Evolutionary conservation across 1,140 invertebrate species (phyloP), one percentile per base, ranked within the genome.

Genomic region (Radopholus similis): DNA sequence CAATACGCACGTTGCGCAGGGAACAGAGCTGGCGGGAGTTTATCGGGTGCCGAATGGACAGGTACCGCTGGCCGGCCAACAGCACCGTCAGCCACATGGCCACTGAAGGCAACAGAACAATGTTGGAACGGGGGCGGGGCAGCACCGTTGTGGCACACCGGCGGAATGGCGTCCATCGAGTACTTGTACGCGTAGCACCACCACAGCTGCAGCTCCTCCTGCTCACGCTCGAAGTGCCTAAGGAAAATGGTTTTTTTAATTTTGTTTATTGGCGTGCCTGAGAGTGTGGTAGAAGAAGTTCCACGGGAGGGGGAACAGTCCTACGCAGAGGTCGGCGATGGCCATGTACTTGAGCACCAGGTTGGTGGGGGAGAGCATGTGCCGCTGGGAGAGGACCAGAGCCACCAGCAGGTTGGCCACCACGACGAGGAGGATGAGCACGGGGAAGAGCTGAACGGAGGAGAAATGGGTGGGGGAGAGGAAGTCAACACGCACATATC

Each of bases 21-120:
- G 67, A 75, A 56, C 79, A 81, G n/a, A 77, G 15, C 15, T 65
- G 63, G 15, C 80, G 63, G 18, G 79, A 81, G 54, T 67, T 56
- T 5, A 81, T n/a, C 0, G 79, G 79, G 68, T 81, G 72, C 47
- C 74, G 77, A 21, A 81, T 81, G 28, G 78, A 81, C 18, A 81
- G 73, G 58, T 81, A 81, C 81, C 79, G 55, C 66, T 81, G 79
- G 47, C 68, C 79, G 6, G 79, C 79, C 13, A 81, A 66, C 4
- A 81, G 64, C 9, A 81, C 79, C 18, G 80, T 81, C 13, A 81
- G 57, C 79, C 79, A 81, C 78, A 81, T 83, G 15, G 79, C 79
- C 28, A 76, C 63, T 76, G 66, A 60, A 76, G 68, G 37, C 57
- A 73, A 57, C 66, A 44, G 23, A 13, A 35, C 5, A 32, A 28